These are phyloP conservation scores for Cryptosula pallasiana DNA, from an alignment of 2,888 invertebrate genomes.

Conservation along the genomic window DNA sequence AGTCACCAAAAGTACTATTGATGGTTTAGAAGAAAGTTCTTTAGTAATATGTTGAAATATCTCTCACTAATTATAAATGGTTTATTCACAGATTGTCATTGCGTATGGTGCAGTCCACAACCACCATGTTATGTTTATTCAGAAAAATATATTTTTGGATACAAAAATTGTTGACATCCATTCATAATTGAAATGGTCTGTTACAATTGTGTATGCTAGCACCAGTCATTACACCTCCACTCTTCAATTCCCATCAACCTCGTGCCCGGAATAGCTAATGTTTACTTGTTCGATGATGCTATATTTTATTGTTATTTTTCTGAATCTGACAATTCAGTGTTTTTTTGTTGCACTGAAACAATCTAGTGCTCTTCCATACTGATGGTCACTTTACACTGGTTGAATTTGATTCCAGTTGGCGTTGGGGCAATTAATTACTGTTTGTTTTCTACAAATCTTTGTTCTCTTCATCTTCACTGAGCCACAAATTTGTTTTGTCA, in stretches of 20 bases:
- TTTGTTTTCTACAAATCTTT: not conserved
- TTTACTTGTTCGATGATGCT: too few species aligned
- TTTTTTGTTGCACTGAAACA: too few species aligned
- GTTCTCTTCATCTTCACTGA: not conserved
- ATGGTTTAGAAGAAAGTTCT: not conserved
- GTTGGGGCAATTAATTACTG: too few species aligned
- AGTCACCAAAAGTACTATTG: constrained; percentile 1
- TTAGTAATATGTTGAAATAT: constrained; percentile 6
- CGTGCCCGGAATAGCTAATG: too few species aligned
- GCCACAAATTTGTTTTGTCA: not conserved
- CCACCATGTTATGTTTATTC: not conserved
- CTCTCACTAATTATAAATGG: not conserved
- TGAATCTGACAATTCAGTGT: too few species aligned
- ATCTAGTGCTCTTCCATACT: not conserved
- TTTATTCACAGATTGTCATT: not conserved
- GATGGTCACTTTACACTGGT: not conserved
- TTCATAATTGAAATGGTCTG: too few species aligned
- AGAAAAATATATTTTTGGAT: constrained; percentile 19
- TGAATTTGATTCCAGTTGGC: not conserved
- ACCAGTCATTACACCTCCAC: too few species aligned
- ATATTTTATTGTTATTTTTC: too few species aligned
- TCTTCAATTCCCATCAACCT: too few species aligned
- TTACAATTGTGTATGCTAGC: too few species aligned
- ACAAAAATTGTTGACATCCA: not conserved
- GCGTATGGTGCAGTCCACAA: not conserved